A percentile compares a stretch with the other conserved stretches of the same genome.
Evolutionary conservation across 2,888 invertebrate genomes (phyloP).

Genomic region (Rhingia rostrata): DNA sequence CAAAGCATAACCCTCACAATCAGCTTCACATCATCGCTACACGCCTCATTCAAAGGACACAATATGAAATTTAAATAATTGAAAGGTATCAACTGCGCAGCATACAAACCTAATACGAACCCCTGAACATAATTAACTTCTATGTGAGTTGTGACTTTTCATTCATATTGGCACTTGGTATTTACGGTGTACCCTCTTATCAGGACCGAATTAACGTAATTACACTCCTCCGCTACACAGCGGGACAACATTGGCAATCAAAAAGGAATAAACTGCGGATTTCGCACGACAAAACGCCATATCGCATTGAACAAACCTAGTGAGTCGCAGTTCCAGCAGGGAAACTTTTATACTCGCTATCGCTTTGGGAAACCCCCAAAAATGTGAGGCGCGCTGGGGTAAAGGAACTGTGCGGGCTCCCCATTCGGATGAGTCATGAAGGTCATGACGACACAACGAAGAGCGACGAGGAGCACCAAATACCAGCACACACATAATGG

Average conservation of each 20-base stretch:
- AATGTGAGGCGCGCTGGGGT: conserved; percentile 61
- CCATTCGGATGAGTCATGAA: conserved; percentile 83
- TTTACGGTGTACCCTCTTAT: conserved; percentile 11
- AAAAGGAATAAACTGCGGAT: conserved; percentile 62
- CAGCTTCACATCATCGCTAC: not conserved
- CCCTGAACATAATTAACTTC: conserved; percentile 53
- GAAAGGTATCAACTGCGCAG: conserved; percentile 63
- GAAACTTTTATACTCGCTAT: conserved; percentile 45
- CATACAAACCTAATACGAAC: conserved; percentile 25
- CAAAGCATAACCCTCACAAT: conserved; percentile 14
- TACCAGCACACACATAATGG: conserved; percentile 51
- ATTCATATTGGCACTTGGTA: conserved; percentile 56
- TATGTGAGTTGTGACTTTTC: conserved; percentile 13
- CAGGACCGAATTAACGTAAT: conserved; percentile 52
- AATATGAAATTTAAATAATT: conserved; percentile 66
- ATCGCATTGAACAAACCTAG: not conserved
- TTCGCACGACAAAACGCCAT: conserved; percentile 22
- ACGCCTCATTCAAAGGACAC: not conserved
- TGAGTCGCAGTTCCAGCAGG: conserved; percentile 14
- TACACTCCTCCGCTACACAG: conserved; percentile 16
- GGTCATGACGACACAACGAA: conserved; percentile 81
- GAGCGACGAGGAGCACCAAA: conserved; percentile 76
- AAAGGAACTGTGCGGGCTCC: conserved; percentile 65
- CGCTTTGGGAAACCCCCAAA: conserved; percentile 77
- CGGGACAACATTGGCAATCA: conserved; percentile 54